phyloP scores from a whole-genome alignment of 2,888 invertebrate species.

The Gortyna flavago region DNA sequence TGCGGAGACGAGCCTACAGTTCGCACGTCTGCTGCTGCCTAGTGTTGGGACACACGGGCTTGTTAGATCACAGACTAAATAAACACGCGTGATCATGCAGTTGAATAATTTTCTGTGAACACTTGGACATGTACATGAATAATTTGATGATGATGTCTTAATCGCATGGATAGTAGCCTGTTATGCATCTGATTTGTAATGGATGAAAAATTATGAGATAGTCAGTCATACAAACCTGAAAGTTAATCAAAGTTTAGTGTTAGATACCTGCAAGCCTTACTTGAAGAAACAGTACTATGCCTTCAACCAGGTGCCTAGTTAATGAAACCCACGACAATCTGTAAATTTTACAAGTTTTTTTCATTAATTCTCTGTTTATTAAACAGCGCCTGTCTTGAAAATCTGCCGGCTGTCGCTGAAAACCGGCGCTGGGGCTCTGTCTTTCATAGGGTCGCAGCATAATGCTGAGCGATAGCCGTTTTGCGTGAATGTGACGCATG shows the following conservation, averaged over 20 bases:
- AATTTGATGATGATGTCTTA: not conserved
- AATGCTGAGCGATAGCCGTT: too few relatives aligned
- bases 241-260: not conserved
- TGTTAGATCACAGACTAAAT: conserved; percentile 16
- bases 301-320: not conserved
- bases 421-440: too few relatives aligned
- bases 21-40: conserved; percentile 70
- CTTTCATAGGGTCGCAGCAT: too few relatives aligned
- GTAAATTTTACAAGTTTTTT: not conserved
- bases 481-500: too few relatives aligned
- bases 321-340: not conserved
- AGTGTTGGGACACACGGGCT: conserved; percentile 66
- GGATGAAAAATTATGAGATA: not conserved
- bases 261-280: not conserved
- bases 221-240: not conserved
- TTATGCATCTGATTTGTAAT: not conserved
- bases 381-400: not conserved
- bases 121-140: conserved; percentile 18
- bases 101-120: conserved; percentile 16
- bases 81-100: not conserved
- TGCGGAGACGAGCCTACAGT: conserved; percentile 72
- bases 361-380: not conserved
- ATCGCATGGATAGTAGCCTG: not conserved
- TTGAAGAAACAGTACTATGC: not conserved
- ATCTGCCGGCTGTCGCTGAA: too few relatives aligned